phyloP scores from a whole-genome alignment of 2,113 vertebrate species.

The Eublepharis macularius region DNA sequence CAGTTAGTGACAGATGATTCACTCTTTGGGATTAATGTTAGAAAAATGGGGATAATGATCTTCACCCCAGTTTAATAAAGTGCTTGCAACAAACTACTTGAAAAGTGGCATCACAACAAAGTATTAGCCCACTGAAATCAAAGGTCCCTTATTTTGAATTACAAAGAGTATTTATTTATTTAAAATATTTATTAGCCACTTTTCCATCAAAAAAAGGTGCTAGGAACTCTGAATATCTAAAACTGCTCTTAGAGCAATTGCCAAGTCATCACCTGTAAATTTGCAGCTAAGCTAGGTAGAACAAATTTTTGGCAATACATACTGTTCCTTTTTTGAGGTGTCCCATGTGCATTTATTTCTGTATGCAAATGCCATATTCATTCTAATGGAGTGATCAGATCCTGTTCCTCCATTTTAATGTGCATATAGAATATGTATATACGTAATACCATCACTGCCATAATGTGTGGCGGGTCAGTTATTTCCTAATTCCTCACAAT shows the following conservation, averaged over 20 bases:
- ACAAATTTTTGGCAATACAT: neutral
- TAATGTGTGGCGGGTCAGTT: too few species aligned
- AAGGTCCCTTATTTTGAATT: neutral
- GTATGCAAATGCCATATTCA: neutral
- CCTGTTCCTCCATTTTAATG: neutral
- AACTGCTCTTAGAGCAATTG: neutral
- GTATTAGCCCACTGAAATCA: fast-evolving
- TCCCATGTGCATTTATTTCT: neutral
- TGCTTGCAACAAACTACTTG: neutral
- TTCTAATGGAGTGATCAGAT: neutral
- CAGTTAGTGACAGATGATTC: constrained; percentile 60
- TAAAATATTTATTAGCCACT: too few species aligned
- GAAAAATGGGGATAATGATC: constrained; percentile 19
- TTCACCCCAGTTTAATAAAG: neutral
- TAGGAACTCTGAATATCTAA: neutral
- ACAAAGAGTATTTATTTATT: too few species aligned
- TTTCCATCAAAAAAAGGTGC: too few species aligned
- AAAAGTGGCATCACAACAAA: neutral
- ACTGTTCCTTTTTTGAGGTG: neutral
- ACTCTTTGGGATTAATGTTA: constrained; percentile 45
- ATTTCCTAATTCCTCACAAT: too few species aligned
- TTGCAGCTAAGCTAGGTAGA: neutral
- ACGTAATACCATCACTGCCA: too few species aligned
- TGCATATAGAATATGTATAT: too few species aligned
- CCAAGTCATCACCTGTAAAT: neutral